These are phyloP conservation scores for Cyclopterus lumpus DNA, from an alignment of 2,797 vertebrate genomes.

Conservation along the genomic window DNA sequence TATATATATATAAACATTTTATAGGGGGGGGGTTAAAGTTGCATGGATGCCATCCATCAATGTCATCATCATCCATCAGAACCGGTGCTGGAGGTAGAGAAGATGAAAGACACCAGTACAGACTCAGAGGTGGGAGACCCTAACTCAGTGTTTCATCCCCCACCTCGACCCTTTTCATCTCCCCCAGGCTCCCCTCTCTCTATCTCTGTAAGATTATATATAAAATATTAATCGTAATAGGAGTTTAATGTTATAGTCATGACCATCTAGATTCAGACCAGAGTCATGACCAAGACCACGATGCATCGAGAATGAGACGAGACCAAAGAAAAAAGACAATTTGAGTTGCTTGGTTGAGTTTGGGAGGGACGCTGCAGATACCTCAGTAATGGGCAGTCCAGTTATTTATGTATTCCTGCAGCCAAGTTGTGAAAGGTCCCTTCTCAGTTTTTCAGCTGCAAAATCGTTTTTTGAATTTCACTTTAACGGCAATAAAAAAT, in stretches of 20 bases:
- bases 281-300: neutral
- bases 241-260: neutral
- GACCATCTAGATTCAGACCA: neutral
- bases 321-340: conserved; percentile 7
- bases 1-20: neutral
- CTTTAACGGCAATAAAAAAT: neutral
- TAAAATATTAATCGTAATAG: too few relatives aligned
- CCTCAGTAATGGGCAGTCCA: neutral
- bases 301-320: neutral
- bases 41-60: conserved; percentile 50
- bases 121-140: conserved; percentile 21
- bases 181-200: neutral
- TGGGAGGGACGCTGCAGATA: neutral
- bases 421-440: neutral
- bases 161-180: neutral
- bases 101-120: conserved; percentile 34
- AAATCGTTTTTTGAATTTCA: conserved; percentile 2
- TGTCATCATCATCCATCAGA: conserved; percentile 36
- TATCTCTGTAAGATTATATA: neutral
- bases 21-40: too few relatives aligned
- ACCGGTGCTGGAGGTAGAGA: conserved; percentile 11
- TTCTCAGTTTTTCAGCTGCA: neutral
- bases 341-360: neutral
- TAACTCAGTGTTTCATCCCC: neutral
- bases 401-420: conserved; percentile 14